Evolutionary conservation across 2,113 vertebrate species (phyloP).

Genomic region (Jaculus jaculus): DNA sequence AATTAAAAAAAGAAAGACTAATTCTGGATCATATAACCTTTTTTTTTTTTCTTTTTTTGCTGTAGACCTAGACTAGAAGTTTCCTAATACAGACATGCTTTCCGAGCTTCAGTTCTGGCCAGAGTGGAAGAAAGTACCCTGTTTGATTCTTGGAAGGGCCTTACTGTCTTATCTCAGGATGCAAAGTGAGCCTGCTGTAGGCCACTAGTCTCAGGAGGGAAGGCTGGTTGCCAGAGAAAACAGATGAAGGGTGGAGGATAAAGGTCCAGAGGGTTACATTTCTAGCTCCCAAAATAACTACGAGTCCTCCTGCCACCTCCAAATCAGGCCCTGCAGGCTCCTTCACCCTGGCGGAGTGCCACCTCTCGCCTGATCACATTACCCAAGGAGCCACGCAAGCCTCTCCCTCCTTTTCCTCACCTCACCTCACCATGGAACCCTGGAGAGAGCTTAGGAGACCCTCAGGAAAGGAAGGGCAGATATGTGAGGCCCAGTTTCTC

Average conservation of each 20-base stretch:
- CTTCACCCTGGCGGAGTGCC: background rate
- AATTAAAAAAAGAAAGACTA: background rate
- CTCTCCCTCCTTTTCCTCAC: background rate
- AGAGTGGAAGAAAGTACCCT: slow-evolving; percentile 22
- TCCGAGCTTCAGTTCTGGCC: background rate
- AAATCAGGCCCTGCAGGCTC: slow-evolving; percentile 50
- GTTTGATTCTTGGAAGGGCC: slow-evolving; percentile 1
- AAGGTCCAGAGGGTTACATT: slow-evolving; percentile 59
- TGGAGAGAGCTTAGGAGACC: background rate
- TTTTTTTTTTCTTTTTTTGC: background rate
- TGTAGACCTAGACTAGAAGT: background rate
- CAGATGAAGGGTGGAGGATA: slow-evolving; percentile 43
- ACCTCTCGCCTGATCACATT: background rate
- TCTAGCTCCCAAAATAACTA: slow-evolving; percentile 71
- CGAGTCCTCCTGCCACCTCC: slow-evolving; percentile 58
- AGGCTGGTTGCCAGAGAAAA: background rate
- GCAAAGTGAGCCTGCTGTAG: background rate
- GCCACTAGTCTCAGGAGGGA: background rate
- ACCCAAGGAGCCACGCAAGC: background rate
- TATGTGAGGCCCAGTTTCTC: background rate
- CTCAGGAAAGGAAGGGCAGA: background rate
- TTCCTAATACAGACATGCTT: background rate
- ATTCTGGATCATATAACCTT: background rate
- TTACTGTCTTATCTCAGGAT: background rate
- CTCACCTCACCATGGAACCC: background rate